A percentile compares a stretch with the other conserved stretches of the same genome.
phyloP scores from a whole-genome alignment of 2,888 invertebrate species.

The Eupithecia tripunctaria region DNA sequence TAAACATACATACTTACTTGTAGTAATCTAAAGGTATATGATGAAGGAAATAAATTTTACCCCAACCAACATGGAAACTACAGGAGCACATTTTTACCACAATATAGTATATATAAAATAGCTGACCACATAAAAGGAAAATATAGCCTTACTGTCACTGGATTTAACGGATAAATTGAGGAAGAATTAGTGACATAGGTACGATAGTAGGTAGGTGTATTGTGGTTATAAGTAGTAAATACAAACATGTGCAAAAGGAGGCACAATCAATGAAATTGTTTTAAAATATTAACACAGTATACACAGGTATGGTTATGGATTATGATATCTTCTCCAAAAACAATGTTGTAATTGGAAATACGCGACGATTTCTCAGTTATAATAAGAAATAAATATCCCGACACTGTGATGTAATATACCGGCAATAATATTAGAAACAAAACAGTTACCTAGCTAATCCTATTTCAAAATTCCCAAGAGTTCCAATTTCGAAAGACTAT shows the following conservation, averaged over 20 bases:
- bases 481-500: slow-evolving; percentile 15
- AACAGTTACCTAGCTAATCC: slow-evolving; percentile 11
- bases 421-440: slow-evolving; percentile 1
- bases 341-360: background rate
- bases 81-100: no score
- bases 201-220: background rate
- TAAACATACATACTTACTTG: no score
- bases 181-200: slow-evolving; percentile 7
- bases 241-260: background rate
- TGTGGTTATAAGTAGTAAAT: background rate
- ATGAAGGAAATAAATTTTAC: no score
- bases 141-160: slow-evolving; percentile 3
- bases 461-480: slow-evolving; percentile 12
- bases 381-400: background rate
- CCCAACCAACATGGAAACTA: no score
- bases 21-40: no score
- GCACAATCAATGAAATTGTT: background rate
- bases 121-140: slow-evolving; percentile 1
- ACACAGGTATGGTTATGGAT: background rate
- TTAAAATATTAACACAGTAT: background rate
- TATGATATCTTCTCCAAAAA: background rate
- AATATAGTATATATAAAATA: no score
- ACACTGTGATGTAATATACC: background rate
- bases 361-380: background rate
- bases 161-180: slow-evolving; percentile 10